Evolutionary conservation across 1,140 invertebrate species (phyloP).

Genomic region (Drosophila kohkoa): DNA sequence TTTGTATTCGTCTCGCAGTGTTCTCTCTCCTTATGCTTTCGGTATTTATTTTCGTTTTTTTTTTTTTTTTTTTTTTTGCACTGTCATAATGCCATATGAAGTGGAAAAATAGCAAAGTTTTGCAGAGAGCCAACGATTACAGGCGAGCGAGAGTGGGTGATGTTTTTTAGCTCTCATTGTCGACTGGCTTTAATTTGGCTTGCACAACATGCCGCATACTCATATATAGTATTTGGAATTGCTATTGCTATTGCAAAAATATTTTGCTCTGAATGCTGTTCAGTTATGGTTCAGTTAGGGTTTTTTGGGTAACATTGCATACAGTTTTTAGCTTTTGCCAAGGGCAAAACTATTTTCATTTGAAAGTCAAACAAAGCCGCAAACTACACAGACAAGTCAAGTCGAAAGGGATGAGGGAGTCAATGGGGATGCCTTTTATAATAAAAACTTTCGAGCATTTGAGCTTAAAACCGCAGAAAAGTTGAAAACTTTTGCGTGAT

Average conservation of each 20-base stretch:
- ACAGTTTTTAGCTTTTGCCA: slow-evolving; percentile 35
- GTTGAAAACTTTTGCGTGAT: slow-evolving; percentile 72
- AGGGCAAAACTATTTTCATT: slow-evolving; percentile 77
- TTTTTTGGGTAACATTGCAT: slow-evolving; percentile 16
- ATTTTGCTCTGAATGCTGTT: slow-evolving; percentile 54
- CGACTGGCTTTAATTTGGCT: slow-evolving; percentile 53
- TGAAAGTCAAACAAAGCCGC: slow-evolving; percentile 74
- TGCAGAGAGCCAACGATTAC: slow-evolving; percentile 8
- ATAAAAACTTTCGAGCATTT: slow-evolving; percentile 66
- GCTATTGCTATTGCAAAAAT: slow-evolving; percentile 39
- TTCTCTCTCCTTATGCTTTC: slow-evolving; percentile 22
- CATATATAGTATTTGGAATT: slow-evolving; percentile 21
- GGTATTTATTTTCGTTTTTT: background rate
- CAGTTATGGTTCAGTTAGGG: slow-evolving; percentile 22
- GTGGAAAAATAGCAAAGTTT: slow-evolving; percentile 58
- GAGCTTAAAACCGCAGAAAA: slow-evolving; percentile 73
- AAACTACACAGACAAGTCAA: slow-evolving; percentile 45
- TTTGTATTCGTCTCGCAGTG: slow-evolving; percentile 15
- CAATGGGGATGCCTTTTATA: slow-evolving; percentile 33
- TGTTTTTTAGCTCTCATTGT: slow-evolving; percentile 12
- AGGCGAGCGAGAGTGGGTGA: background rate
- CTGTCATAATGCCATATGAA: slow-evolving; percentile 52
- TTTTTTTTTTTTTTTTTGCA: slow-evolving; percentile 33
- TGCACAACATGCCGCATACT: slow-evolving; percentile 38
- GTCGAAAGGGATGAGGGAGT: background rate